phyloP scores from a whole-genome alignment of 2,888 invertebrate species.

The Lamproptera curius region DNA sequence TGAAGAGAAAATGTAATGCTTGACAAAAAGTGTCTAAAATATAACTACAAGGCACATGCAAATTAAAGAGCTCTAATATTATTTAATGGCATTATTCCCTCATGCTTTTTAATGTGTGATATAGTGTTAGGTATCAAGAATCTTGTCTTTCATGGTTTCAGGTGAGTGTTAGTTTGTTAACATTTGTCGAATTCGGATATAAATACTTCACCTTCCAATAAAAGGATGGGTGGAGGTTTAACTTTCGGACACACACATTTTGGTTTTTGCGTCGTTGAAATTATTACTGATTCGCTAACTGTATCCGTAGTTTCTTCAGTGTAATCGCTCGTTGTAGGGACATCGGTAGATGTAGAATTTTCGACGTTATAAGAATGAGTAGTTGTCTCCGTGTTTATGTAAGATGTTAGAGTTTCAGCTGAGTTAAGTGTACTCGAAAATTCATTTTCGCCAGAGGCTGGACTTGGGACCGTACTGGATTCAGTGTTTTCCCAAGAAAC shows the following conservation, averaged over 20 bases:
- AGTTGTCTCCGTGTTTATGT: constrained; percentile 30
- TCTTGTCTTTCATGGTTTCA: constrained; percentile 41
- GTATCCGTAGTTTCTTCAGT: constrained; percentile 41
- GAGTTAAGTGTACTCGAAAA: constrained; percentile 24
- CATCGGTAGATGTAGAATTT: constrained; percentile 5
- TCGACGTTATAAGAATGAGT: constrained; percentile 26
- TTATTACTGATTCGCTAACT: constrained; percentile 33
- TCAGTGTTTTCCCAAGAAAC: constrained; percentile 26
- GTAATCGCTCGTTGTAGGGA: constrained; percentile 27
- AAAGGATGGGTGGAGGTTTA: constrained; percentile 83
- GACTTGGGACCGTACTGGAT: constrained; percentile 22
- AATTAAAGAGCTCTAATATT: constrained; percentile 31
- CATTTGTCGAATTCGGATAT: constrained; percentile 49
- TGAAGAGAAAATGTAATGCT: not conserved
- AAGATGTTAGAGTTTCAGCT: constrained; percentile 27
- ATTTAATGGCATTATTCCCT: no score
- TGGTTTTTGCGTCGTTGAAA: constrained; percentile 42
- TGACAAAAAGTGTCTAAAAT: constrained; percentile 4
- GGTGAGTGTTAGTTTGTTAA: constrained; percentile 68
- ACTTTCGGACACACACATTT: constrained; percentile 66
- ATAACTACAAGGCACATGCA: constrained; percentile 44
- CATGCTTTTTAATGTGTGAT: constrained; percentile 40
- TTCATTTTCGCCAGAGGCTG: constrained; percentile 21
- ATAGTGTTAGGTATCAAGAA: constrained; percentile 55
- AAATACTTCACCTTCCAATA: constrained; percentile 88